A percentile compares a stretch with the other conserved stretches of the same genome.
Conservation (phyloP, 1,140 invertebrate species). For the Pteromalus puparum region DNA sequence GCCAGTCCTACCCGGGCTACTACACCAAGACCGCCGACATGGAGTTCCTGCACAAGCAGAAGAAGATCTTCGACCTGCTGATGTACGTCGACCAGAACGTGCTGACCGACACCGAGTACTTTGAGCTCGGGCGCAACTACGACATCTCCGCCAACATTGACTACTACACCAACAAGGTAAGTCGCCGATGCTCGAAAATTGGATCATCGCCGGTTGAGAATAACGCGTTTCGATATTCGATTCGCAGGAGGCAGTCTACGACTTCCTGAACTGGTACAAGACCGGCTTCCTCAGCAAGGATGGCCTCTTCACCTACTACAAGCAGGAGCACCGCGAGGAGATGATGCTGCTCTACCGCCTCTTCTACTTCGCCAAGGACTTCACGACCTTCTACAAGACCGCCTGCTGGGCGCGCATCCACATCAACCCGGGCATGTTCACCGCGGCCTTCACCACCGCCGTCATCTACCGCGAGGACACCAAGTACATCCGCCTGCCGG, state of each 20-base stretch:
- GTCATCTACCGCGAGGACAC: too few species aligned
- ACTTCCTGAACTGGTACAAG: slow-evolving; percentile 66
- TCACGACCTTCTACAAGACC: too few species aligned
- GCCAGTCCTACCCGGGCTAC: background rate
- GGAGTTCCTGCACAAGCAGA: slow-evolving; percentile 77
- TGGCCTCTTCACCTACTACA: slow-evolving; percentile 67
- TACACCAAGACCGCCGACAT: slow-evolving; percentile 69
- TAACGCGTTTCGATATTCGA: too few species aligned
- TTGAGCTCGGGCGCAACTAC: slow-evolving; percentile 76
- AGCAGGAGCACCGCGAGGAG: slow-evolving; percentile 76
- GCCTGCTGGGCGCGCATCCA: too few species aligned
- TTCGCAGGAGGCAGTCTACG: slow-evolving; percentile 64
- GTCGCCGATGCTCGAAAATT: too few species aligned
- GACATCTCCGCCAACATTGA: slow-evolving; percentile 76
- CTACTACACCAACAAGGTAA: slow-evolving; percentile 70
- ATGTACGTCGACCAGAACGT: slow-evolving; percentile 78
- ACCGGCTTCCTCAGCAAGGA: slow-evolving; percentile 71
- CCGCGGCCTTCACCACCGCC: too few species aligned
- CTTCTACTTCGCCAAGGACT: too few species aligned
- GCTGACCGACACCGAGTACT: slow-evolving; percentile 71
- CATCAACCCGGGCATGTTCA: too few species aligned
- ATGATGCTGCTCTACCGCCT: too few species aligned
- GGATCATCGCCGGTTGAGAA: too few species aligned
- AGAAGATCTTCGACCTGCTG: slow-evolving; percentile 79
- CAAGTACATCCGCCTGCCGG: too few species aligned